Conservation (phyloP, 1,140 invertebrate species). For the Pteromalus puparum region DNA sequence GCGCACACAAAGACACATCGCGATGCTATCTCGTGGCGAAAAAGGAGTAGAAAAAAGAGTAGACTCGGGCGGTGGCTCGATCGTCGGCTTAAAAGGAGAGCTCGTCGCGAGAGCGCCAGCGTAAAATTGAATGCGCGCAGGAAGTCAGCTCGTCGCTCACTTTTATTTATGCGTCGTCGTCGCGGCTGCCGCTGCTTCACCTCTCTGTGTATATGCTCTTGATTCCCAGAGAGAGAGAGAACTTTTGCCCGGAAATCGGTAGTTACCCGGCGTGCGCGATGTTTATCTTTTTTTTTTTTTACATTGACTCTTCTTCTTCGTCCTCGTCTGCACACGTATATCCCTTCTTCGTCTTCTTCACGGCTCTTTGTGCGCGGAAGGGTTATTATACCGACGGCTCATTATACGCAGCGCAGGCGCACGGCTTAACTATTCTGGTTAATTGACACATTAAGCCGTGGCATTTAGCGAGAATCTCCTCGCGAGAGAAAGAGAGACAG, state of each 20-base stretch:
- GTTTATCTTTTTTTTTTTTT: not conserved
- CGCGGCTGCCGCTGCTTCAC: no score
- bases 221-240: not conserved
- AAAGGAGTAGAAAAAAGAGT: not conserved
- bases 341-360: not conserved
- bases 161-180: not conserved
- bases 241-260: not conserved
- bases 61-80: not conserved
- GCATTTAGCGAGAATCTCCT: not conserved
- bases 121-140: not conserved
- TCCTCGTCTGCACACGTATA: not conserved
- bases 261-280: not conserved
- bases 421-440: not conserved
- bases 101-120: no score
- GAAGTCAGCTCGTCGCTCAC: slow-evolving; percentile 2
- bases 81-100: not conserved
- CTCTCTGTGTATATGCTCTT: not conserved
- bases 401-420: not conserved
- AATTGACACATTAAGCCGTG: not conserved
- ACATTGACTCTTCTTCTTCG: not conserved
- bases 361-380: not conserved
- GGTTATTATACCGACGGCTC: not conserved
- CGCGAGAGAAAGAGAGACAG: no score
- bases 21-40: not conserved
- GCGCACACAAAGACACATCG: not conserved